Evolutionary conservation across 2,888 invertebrate species (phyloP).

Genomic region (Drosophila limbata): DNA sequence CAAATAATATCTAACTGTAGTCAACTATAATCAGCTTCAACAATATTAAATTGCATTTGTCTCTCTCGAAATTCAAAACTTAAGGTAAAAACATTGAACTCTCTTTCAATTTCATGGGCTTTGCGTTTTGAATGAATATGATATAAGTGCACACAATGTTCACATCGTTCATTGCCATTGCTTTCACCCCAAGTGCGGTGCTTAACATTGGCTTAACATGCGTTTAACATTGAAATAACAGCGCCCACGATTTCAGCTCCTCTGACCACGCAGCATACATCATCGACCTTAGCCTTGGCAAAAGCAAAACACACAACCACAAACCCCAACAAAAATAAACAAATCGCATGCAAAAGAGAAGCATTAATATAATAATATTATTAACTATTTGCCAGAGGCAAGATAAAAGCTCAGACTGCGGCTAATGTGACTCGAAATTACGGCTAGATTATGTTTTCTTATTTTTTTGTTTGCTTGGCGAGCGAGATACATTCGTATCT

Average conservation of each 20-base stretch:
- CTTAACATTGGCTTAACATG: slow-evolving; percentile 60
- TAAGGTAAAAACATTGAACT: slow-evolving; percentile 14
- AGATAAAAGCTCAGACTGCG: slow-evolving; percentile 1
- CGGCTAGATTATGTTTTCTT: not conserved
- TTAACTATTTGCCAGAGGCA: slow-evolving; percentile 53
- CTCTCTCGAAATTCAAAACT: slow-evolving; percentile 8
- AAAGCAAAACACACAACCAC: slow-evolving; percentile 32
- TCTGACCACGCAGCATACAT: slow-evolving; percentile 30
- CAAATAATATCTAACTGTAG: not conserved
- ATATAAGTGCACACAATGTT: slow-evolving; percentile 41
- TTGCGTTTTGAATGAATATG: slow-evolving; percentile 22
- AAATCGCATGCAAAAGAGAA: slow-evolving; percentile 35
- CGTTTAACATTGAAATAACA: slow-evolving; percentile 70
- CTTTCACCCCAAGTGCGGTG: slow-evolving; percentile 58
- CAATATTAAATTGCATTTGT: slow-evolving; percentile 11
- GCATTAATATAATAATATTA: slow-evolving; percentile 56
- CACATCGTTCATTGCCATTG: slow-evolving; percentile 59
- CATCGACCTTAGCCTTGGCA: slow-evolving; percentile 72
- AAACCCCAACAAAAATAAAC: slow-evolving; percentile 19
- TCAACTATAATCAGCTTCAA: slow-evolving; percentile 3
- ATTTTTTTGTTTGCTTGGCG: slow-evolving; percentile 15
- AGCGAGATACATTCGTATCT: slow-evolving; percentile 22
- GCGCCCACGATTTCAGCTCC: slow-evolving; percentile 54
- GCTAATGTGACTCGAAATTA: slow-evolving; percentile 2
- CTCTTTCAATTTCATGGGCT: slow-evolving; percentile 11